These are phyloP conservation scores for Tolypeutes matacus DNA, from an alignment of 2,797 vertebrate genomes.

Conservation along the genomic window DNA sequence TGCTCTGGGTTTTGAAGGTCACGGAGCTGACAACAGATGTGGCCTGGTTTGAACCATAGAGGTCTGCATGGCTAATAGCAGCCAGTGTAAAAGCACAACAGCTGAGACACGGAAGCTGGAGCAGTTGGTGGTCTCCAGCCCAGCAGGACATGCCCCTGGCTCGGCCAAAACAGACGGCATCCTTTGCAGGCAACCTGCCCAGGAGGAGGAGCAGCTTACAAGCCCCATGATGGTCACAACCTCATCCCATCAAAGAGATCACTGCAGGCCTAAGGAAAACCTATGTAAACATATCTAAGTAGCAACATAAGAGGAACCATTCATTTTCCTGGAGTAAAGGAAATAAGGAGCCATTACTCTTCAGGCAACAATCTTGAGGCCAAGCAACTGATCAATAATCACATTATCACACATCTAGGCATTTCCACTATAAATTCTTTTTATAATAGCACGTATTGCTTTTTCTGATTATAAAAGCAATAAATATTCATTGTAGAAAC, in stretches of 20 bases:
- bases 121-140: slow-evolving; percentile 79
- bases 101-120: slow-evolving; percentile 85
- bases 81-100: slow-evolving; percentile 85
- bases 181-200: slow-evolving; percentile 27
- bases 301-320: neutral
- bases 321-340: neutral
- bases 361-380: neutral
- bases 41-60: slow-evolving; percentile 85
- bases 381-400: slow-evolving; percentile 72
- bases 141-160: slow-evolving; percentile 40
- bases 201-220: neutral
- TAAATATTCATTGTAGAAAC: slow-evolving; percentile 70
- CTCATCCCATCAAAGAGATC: neutral
- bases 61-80: slow-evolving; percentile 83
- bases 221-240: neutral
- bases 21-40: slow-evolving; percentile 90
- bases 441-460: slow-evolving; percentile 73
- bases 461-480: slow-evolving; percentile 77
- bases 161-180: slow-evolving; percentile 57
- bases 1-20: slow-evolving; percentile 91
- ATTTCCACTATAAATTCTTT: slow-evolving; percentile 61
- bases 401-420: slow-evolving; percentile 61
- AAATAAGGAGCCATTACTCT: slow-evolving; percentile 15
- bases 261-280: neutral
- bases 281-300: neutral